Evolutionary conservation across 2,113 vertebrate species (phyloP).

Genomic region (Mionectes macconnelli): DNA sequence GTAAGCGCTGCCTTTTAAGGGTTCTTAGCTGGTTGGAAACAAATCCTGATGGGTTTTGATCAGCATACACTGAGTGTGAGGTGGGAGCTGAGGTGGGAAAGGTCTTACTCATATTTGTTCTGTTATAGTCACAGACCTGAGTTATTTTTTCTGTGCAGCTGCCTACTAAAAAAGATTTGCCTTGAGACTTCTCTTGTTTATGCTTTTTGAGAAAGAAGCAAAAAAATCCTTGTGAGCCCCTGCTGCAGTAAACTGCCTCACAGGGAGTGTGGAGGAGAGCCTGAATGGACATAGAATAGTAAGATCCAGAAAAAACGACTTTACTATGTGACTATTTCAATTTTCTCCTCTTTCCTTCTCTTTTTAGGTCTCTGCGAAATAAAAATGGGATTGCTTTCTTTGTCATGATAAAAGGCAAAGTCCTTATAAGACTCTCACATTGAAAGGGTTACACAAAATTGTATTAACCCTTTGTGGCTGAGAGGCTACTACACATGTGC

Average conservation of each 20-base stretch:
- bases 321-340: neutral
- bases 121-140: neutral
- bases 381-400: neutral
- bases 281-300: neutral
- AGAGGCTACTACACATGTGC: too few relatives aligned
- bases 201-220: neutral
- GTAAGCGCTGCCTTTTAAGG: fast-evolving
- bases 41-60: neutral
- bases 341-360: neutral
- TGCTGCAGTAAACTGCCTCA: neutral
- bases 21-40: neutral
- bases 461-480: neutral
- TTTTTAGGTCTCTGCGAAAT: neutral
- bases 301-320: neutral
- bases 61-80: neutral
- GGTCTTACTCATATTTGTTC: neutral
- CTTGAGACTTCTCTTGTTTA: neutral
- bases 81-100: neutral
- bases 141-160: neutral
- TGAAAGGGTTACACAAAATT: neutral
- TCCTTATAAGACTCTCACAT: neutral
- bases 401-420: neutral
- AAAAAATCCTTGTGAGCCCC: neutral
- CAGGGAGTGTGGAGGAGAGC: neutral
- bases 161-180: neutral